Base-by-base conservation (phyloP, 2,113 vertebrate species). In the Oncorhynchus keta region DNA sequence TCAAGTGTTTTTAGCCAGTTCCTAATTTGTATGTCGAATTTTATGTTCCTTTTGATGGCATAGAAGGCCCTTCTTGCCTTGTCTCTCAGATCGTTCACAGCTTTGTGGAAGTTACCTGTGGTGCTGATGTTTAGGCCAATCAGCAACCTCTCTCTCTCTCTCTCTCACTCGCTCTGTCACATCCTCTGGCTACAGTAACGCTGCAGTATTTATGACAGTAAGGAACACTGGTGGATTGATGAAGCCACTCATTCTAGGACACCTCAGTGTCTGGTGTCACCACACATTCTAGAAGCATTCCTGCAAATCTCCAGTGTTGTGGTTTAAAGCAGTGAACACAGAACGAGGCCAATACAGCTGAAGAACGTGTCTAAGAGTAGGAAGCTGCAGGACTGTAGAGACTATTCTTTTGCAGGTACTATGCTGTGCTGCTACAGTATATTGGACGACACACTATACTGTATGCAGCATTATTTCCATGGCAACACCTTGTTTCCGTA, bases 391-490 rank as follows among this genome's bases (percentile, higher is more conserved):
- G 51, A 11, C 5, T 22, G 18, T 61, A 39, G 39, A 39, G 39
- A 39, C 1, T 9, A 7, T 22, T 8, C n/a, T 62, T n/a, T 11
- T 62, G 59, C 68, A 70, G 39, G 68, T 49, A 70, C 45, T 49
- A 22, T 24, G 65, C 22, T 14, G 20, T 80, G 84, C 83, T 83
- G 81, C 85, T 86, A 35, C 35, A 35, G 35, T 35, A 84, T 82
- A 87, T 22, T 87, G 81, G 79, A 73, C 84, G 51, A 74, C 35
- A 35, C 65, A 67, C 68, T 69, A 28, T 18, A 39, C 39, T 70
- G 39, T 80, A 81, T 80, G 73, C 77, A 80, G 79, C 71, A 81
- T 65, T 70, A 87, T 87, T 83, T 76, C 85, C 84, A 87, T 84
- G 81, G 82, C 82, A 89, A 89, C 39, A 45, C 84, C 79, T 83